These are phyloP conservation scores for Scarus forsteni DNA, from an alignment of 2,797 vertebrate species.

Conservation along the genomic window DNA sequence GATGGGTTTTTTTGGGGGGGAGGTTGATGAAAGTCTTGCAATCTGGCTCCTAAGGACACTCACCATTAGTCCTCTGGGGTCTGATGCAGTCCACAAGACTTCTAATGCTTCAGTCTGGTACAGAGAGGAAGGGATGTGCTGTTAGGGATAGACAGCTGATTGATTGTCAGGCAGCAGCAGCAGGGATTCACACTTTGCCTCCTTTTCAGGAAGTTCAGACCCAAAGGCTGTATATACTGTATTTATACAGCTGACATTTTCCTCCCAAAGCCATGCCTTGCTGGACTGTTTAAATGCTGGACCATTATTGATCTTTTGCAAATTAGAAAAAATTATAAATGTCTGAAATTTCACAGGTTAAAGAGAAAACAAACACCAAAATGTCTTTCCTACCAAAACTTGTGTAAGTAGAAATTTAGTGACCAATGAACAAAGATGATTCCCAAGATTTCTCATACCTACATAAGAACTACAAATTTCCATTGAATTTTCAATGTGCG, in stretches of 20 bases:
- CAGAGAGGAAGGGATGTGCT: constrained; percentile 11
- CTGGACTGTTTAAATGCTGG: background rate
- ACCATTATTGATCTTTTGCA: background rate
- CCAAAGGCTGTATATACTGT: background rate
- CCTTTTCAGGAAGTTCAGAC: background rate
- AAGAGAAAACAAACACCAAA: too few species aligned
- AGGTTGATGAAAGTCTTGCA: constrained; percentile 29
- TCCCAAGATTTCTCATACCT: too few species aligned
- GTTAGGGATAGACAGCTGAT: constrained; percentile 18
- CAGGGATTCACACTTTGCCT: background rate
- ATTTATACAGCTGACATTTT: background rate
- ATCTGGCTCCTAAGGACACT: constrained; percentile 12
- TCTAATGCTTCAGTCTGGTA: constrained; percentile 15
- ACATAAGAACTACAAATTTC: too few species aligned
- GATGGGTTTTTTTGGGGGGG: constrained; percentile 8
- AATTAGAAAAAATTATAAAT: too few species aligned
- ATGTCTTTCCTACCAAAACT: too few species aligned
- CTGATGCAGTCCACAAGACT: constrained; percentile 18
- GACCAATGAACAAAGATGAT: too few species aligned
- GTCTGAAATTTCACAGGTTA: too few species aligned
- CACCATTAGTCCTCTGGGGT: constrained; percentile 26
- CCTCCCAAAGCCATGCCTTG: background rate
- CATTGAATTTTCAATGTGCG: too few species aligned
- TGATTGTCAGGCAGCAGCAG: constrained; percentile 7
- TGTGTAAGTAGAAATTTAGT: too few species aligned